Evolutionary conservation across 2,797 vertebrate genomes (phyloP), one percentile per base, ranked within the genome.

Genomic region (Mus minutoides): DNA sequence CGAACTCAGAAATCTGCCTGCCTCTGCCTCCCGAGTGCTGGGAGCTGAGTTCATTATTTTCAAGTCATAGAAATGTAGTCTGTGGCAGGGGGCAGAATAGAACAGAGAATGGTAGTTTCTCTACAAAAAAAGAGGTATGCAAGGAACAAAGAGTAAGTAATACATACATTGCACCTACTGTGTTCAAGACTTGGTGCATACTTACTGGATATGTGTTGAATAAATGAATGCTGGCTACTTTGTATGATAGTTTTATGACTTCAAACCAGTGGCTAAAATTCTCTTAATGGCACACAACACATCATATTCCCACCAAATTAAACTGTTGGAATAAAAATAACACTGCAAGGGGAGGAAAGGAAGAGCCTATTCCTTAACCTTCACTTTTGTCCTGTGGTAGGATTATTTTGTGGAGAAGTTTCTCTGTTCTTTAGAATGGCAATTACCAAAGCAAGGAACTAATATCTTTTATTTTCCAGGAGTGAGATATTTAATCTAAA

Each of bases 41-140:
- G n/a, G n/a, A 91, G 16, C 22, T 16, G 64, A 67, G 34, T 79
- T 46, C 58, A 60, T 82, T 78, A 64, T 95, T 88, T 93, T 83
- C 52, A 91, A 84, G 86, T 87, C 58, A 49, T 75, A 91, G 89
- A 91, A 94, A 76, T 88, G 26, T 71, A 40, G 86, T 49, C 19
- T 87, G 37, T 52, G 40, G 31, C n/a, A 16, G 22, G 21, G 17
- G 52, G 43, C 7, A 64, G 26, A 40, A 90, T 43, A 31, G 26
- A 37, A 24, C 46, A 75, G 24, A 26, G 62, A 46, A 19, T 9
- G 0, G 6, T 8, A 92, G 40, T 73, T 95, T 62, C 22, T 56
- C 29, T 26, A 1, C 8, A 29, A 2, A 43, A 2, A 43, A 96
- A 8, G n/a, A 76, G 19, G 34, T 9, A 29, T 83, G 69, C 43